Base-by-base conservation (phyloP, 2,797 vertebrate genomes). In the Parotocinclus haroldoi region DNA sequence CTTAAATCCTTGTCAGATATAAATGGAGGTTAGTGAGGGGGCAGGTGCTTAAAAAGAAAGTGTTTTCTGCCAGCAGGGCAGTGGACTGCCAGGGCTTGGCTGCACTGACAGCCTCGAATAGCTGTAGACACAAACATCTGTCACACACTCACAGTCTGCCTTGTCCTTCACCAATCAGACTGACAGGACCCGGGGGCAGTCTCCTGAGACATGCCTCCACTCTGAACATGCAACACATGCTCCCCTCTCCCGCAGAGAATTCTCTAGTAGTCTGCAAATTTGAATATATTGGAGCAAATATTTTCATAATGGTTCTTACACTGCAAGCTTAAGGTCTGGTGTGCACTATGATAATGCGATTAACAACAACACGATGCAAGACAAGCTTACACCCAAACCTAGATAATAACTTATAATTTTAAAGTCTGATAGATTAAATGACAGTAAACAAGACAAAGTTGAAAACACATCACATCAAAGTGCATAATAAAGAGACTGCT, bases 71-170 rank as follows among this genome's bases (percentile, higher is more conserved):
- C 61, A 69, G 66, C 58, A 19, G 50, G 54, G 37, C 11, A 58
- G 61, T 52, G 57, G 63, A 50, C 42, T 65, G 50, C 10, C 10
- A 70, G 19, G 10, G 48, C 45, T 68, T 54, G 18, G 17, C 57
- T 27, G 53, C 79, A 71, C 54, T 86, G 82, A 81, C 83, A 84
- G 76, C 77, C 62, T 46, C 71, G 84, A 82, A 86, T 72, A 59
- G 80, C 76, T 77, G 78, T 64, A 63, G 53, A 71, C 69, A 71
- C 71, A 73, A 76, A 78, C 80, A 82, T 88, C 84, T 85, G 84
- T 87, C 85, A 84, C 67, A 54, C 60, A 60, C 60, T 67, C 69
- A 73, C 56, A 75, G 72, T 68, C 7, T 9, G 66, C 54, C 75
- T 69, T 74, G 75, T 77, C 75, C 68, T 76, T 79, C 68, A 77